A percentile compares a stretch with the other conserved stretches of the same genome.
Conservation (phyloP, 2,797 vertebrate species). For the Meriones psammophilus region DNA sequence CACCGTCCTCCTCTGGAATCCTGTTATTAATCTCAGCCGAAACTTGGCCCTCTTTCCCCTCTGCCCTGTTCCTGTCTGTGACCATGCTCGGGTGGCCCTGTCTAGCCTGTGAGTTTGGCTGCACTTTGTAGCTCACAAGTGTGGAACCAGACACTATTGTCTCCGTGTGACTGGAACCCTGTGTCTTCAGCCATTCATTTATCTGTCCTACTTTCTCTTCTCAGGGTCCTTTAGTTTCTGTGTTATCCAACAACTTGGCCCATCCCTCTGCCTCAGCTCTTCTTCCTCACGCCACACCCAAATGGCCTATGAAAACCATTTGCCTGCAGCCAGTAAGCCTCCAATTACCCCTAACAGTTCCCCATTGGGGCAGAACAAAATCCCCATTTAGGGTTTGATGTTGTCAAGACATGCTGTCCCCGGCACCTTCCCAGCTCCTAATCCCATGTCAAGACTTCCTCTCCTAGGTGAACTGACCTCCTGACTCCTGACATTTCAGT, state of each 20-base stretch:
- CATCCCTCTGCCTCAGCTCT: neutral
- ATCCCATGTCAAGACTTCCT: neutral
- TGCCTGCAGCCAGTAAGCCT: neutral
- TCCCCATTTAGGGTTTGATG: neutral
- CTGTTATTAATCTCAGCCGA: neutral
- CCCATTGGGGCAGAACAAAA: neutral
- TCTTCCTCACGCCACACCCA: neutral
- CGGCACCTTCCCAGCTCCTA: neutral
- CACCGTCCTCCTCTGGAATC: neutral
- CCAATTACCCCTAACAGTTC: neutral
- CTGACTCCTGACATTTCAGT: neutral
- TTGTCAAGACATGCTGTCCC: neutral
- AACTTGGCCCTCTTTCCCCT: neutral
- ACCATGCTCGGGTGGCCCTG: neutral
- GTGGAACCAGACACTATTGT: neutral
- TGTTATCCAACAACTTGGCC: neutral
- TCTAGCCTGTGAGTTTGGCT: neutral
- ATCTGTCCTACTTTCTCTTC: neutral
- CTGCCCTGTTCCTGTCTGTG: neutral
- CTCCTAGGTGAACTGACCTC: too few species aligned
- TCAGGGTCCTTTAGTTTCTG: accelerated
- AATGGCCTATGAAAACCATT: neutral
- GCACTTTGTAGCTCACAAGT: accelerated
- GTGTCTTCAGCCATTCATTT: neutral
- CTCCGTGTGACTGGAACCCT: neutral